A percentile compares a stretch with the other conserved stretches of the same genome.
Conservation (phyloP, 2,113 vertebrate species). For the Labrus mixtus region DNA sequence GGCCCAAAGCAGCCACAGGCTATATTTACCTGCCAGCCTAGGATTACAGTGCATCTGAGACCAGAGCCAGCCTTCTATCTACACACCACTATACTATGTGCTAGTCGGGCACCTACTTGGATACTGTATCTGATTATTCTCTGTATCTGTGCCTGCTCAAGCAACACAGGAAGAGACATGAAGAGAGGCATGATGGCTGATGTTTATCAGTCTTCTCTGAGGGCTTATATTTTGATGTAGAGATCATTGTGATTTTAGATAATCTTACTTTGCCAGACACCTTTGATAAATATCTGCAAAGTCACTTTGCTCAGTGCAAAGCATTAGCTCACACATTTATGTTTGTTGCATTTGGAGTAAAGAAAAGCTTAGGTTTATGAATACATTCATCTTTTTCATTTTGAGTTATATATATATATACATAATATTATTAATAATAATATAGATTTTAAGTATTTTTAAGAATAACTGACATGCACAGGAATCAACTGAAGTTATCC, state of each 20-base stretch:
- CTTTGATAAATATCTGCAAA: constrained; percentile 33
- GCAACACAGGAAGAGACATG: constrained; percentile 49
- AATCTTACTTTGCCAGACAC: constrained; percentile 5
- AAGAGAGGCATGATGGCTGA: constrained; percentile 47
- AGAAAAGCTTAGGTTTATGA: too few species aligned
- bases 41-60: constrained; percentile 70
- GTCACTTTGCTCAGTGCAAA: constrained; percentile 12
- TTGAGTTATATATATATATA: too few species aligned
- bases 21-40: constrained; percentile 78
- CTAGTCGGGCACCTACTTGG: constrained; percentile 55
- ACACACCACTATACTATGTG: constrained; percentile 40
- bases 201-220: constrained; percentile 47
- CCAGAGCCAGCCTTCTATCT: constrained; percentile 43
- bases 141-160: constrained; percentile 45
- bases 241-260: constrained; percentile 42
- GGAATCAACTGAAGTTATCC: too few species aligned
- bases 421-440: too few species aligned
- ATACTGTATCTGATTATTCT: constrained; percentile 53
- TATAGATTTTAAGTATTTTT: too few species aligned
- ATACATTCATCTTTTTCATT: too few species aligned
- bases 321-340: too few species aligned
- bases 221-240: constrained; percentile 51
- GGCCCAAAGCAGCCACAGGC: constrained; percentile 58
- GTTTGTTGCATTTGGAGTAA: too few species aligned
- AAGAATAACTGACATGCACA: too few species aligned